Base-by-base conservation (phyloP, 1,140 invertebrate species). In the Dryas iulia region DNA sequence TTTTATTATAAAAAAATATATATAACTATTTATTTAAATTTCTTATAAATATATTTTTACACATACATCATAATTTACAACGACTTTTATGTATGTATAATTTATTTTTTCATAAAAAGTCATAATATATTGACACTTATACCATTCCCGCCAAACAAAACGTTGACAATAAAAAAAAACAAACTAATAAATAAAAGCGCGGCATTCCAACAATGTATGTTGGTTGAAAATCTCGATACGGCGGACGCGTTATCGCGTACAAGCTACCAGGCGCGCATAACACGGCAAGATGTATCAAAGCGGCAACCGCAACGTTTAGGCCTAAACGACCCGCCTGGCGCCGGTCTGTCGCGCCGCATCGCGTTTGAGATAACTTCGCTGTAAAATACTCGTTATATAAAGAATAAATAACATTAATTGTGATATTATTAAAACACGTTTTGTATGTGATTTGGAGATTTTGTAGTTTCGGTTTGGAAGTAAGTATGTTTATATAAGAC, bases 261-360 rank as follows among this genome's bases (percentile, higher is more conserved):
- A 23, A 52, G 28, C 26, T 68, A 68, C 66, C 47, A 68, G 66
- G 66, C 47, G 58, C 35, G 14, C 66, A 68, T 59, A 61, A 56
- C 18, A 52, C 35, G 8, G 28, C 21, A 54, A 57, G 59, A 60
- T n/a, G n/a, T 60, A 21, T 10, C 47, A 56, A 53, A 23, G 8
- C 39, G 60, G 24, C 25, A 8, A 30, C 53, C 39, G 65, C 65
- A 54, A 33, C 65, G 58, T 60, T 59, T 67, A 67, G 65, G 65
- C 65, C 65, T 67, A 67, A 67, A 67, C 58, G 58, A 52, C 7
- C 60, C 25, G 60, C 3, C 21, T 54, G 66, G 66, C 66, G 66
- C 66, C 66, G 52, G 6, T 28, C 14, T 61, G 66, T 68, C 66
- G 66, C 66, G 58, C 59, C 59, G 24, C 58, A 31, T 25, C 47